phyloP scores from a whole-genome alignment of 2,113 vertebrate genomes.

The Antigone vipio region DNA sequence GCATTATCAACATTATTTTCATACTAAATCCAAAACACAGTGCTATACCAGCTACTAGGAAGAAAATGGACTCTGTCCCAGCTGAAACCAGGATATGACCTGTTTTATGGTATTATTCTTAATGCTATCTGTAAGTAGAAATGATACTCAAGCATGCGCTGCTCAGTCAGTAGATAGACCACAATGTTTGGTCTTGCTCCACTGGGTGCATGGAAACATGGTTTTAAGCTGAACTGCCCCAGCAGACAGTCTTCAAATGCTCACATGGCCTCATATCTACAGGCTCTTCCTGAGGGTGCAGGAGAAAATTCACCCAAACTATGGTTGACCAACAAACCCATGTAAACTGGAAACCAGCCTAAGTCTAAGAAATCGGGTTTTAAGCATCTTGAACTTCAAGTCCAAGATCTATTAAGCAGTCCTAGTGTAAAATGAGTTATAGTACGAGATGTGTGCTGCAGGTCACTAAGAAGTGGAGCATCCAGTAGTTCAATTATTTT shows the following conservation, averaged over 20 bases:
- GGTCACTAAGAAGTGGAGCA: neutral
- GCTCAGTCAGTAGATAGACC: neutral
- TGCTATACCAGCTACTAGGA: no score
- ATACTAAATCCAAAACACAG: no score
- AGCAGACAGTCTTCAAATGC: neutral
- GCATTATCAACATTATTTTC: no score
- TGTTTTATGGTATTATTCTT: neutral
- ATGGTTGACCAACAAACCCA: neutral
- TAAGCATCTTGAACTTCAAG: neutral
- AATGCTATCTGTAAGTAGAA: neutral
- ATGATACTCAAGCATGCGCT: neutral
- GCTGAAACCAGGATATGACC: neutral
- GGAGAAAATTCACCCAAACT: neutral
- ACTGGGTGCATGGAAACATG: neutral
- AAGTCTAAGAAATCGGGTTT: neutral
- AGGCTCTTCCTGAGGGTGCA: neutral
- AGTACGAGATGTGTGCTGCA: accelerated
- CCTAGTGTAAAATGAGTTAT: neutral
- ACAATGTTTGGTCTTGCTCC: neutral
- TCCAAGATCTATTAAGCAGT: neutral
- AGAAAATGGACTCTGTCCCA: no score
- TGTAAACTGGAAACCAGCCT: neutral
- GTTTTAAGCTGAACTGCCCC: neutral
- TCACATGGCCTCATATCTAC: neutral
- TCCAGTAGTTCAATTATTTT: neutral